A percentile compares a stretch with the other conserved stretches of the same genome.
Evolutionary conservation across 1,140 invertebrate species (phyloP).

Genomic region (Luehdorfia chinensis): DNA sequence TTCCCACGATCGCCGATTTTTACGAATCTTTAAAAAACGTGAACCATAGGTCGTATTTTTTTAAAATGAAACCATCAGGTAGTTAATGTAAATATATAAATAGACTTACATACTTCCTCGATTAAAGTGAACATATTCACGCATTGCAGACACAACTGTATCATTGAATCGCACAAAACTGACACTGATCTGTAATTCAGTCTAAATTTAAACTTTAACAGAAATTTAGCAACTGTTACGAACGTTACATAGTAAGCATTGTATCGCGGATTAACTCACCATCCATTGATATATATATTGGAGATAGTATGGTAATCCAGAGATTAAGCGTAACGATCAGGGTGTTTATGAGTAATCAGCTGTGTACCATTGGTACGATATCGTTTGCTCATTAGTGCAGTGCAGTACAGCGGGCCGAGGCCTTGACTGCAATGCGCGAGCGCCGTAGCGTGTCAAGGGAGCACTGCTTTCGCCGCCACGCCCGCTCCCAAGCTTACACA

Average conservation of each 20-base stretch:
- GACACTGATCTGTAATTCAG: no score
- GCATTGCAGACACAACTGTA: no score
- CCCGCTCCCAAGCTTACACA: conserved; percentile 42
- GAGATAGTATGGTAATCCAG: conserved; percentile 9
- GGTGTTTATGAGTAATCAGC: conserved; percentile 28
- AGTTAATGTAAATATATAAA: no score
- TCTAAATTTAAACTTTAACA: no score
- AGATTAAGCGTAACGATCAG: conserved; percentile 24
- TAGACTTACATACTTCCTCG: no score
- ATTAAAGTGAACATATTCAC: no score
- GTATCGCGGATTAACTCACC: background rate
- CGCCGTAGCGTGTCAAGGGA: conserved; percentile 74
- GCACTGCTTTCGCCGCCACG: conserved; percentile 71
- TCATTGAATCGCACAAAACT: no score
- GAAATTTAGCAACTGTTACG: no score
- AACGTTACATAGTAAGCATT: no score
- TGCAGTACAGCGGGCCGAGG: conserved; percentile 44
- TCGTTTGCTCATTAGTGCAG: conserved; percentile 28
- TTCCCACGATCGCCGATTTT: conserved; percentile 10
- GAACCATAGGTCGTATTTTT: no score
- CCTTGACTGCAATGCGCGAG: conserved; percentile 74
- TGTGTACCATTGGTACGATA: conserved; percentile 13
- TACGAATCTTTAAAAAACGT: no score
- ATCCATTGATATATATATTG: conserved; percentile 3
- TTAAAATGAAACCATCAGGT: no score